Conservation (phyloP, 2,797 vertebrate genomes). For the Clamator glandarius region DNA sequence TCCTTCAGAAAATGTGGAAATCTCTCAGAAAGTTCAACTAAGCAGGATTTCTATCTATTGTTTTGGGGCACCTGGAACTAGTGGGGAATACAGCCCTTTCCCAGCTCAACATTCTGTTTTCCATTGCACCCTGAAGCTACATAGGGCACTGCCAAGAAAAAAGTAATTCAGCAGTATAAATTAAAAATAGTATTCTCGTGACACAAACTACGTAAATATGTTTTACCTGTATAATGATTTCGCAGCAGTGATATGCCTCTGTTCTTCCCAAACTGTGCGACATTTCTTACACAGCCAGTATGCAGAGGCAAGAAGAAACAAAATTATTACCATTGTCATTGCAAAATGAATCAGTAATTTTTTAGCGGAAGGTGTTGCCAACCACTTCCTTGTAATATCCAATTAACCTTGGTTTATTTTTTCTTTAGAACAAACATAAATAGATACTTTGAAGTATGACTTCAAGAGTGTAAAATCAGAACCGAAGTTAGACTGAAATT, state of each 20-base stretch:
- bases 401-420: neutral
- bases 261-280: neutral
- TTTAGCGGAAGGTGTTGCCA: neutral
- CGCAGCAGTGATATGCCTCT: constrained; percentile 18
- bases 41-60: constrained; percentile 48
- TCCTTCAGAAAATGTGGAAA: constrained; percentile 6
- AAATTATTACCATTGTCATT: neutral
- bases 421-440: neutral
- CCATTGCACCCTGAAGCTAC: constrained; percentile 62
- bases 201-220: constrained; percentile 51
- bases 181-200: constrained; percentile 63
- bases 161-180: constrained; percentile 61
- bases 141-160: constrained; percentile 55
- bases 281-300: neutral
- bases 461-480: neutral
- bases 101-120: constrained; percentile 52
- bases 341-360: neutral
- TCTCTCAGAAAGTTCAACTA: neutral
- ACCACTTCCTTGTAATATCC: neutral
- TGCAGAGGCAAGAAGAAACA: neutral
- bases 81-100: constrained; percentile 48
- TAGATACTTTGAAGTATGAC: neutral
- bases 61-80: constrained; percentile 67
- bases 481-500: neutral
- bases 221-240: constrained; percentile 50